Base-by-base conservation (phyloP, 2,113 vertebrate species). In the Illadopsis cleaveri region DNA sequence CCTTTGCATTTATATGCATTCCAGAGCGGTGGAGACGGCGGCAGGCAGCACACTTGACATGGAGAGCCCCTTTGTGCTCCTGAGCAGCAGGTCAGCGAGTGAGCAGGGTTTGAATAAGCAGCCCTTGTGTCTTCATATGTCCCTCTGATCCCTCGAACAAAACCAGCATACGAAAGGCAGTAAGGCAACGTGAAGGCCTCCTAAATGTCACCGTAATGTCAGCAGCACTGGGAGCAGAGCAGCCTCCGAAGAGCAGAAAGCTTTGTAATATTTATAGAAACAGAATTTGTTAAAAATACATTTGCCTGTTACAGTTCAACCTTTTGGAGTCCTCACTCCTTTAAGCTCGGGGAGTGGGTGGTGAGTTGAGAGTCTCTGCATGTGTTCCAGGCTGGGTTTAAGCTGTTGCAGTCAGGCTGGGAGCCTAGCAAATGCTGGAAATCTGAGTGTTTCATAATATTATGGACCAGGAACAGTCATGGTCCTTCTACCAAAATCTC, bases 251-350 rank as follows among this genome's bases (percentile, higher is more conserved):
- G 92, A 96, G 93, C 94, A 96, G 87, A 96, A 93, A 96, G 95
- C 95, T 96, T 95, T 97, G 96, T 92, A 97, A 97, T 97, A 97
- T 98, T 97, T 97, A 96, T 97, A 97, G 96, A 92, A 97, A 96
- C 94, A 95, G 94, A 94, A 93, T 92, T 93, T 93, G 94, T 97
- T 97, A 97, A 97, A 97, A 97, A 97, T 96, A 95, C 82, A 94
- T 94, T 92, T 94, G 96, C 93, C 89, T 96, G 79, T 87, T 92
- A 76, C 50, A 68, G 94, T 89, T 93, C 92, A 94, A 91, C 95
- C 94, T 94, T 94, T 82, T 81, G 70, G 87, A 95, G 84, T 82
- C 95, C 93, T 94, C 53, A 2, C 62, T 86, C 71, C 78, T 80
- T 81, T 84, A 86, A 92, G 3, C 81, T 91, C 53, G 0, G 23